Conservation (phyloP, 2,113 vertebrate genomes). For the Octodon degus region DNA sequence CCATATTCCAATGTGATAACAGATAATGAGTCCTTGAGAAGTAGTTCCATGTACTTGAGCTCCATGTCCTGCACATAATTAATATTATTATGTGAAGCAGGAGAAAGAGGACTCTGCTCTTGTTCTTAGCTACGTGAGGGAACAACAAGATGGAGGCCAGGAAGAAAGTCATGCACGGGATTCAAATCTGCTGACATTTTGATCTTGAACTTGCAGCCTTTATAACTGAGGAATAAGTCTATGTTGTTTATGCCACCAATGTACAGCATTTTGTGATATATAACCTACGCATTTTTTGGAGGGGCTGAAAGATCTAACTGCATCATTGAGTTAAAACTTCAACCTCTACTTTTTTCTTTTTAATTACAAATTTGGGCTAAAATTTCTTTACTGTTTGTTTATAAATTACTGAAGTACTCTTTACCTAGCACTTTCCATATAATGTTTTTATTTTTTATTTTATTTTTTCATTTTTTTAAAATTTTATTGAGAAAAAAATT, state of each 20-base stretch:
- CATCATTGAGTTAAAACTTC: too few species aligned
- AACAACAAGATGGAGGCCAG: not conserved
- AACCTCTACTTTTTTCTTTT: not conserved
- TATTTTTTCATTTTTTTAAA: too few species aligned
- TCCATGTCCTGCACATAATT: fast-evolving
- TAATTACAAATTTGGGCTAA: not conserved
- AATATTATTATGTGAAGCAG: not conserved
- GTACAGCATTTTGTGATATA: fast-evolving
- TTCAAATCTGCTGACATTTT: not conserved
- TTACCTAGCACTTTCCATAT: not conserved
- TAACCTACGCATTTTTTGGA: too few species aligned
- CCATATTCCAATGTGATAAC: too few species aligned
- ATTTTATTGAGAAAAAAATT: too few species aligned
- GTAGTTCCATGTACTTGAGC: not conserved
- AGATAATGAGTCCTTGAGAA: not conserved
- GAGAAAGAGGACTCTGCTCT: not conserved
- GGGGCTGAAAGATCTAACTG: too few species aligned
- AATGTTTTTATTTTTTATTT: too few species aligned
- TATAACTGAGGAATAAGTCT: not conserved
- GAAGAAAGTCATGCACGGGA: not conserved
- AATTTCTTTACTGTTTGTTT: not conserved
- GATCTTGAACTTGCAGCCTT: not conserved
- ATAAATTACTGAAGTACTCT: not conserved
- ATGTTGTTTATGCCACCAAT: not conserved
- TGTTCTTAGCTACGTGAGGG: not conserved